Evolutionary conservation across 2,797 vertebrate species (phyloP), one percentile per base, ranked within the genome.

Genomic region (Salarias fasciatus): DNA sequence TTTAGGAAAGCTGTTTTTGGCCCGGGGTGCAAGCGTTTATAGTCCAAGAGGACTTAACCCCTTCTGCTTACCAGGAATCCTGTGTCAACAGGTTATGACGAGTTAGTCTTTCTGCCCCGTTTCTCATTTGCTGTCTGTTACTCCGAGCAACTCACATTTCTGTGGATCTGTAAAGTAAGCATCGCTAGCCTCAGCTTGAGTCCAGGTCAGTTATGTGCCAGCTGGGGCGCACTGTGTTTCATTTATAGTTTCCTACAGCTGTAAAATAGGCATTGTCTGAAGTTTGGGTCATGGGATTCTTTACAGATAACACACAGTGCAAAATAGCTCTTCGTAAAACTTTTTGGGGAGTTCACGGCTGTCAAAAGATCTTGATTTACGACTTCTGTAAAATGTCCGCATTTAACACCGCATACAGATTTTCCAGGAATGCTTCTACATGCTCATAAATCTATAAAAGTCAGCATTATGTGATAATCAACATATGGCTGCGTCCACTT

Each of bases 1-100:
- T 77, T 80, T 87, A 65, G 82, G 83, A 84, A 75, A 55, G 69
- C 83, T 84, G 74, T 81, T 84, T 87, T 80, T 75, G 82, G 73
- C 72, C 52, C 3, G 4, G 40, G 49, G 53, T 59, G 61, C 50
- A 63, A 46, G 54, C 77, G 53, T 81, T 79, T 84, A 75, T 65
- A 63, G 47, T 78, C 63, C 68, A 42, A 79, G 84, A 62, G 56
- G 53, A 37, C 33, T 63, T 55, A 71, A 76, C 30, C 48, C 61
- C 44, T 60, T 61, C 40, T 48, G 67, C 18, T 72, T 38, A 11
- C 24, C 11, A 38, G 61, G 79, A 63, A 40, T 86, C 74, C 56
- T 53, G 61, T 85, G 67, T 83, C 84, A 63, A 63, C 53, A 41
- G 36, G 59, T 64, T 80, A 40, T 75, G 69, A 75, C 85, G 86